Percentiles rank a stretch among this genome's conserved stretches.
These are phyloP conservation scores for Volucella bombylans DNA, from an alignment of 2,888 invertebrate species.

Conservation along the genomic window DNA sequence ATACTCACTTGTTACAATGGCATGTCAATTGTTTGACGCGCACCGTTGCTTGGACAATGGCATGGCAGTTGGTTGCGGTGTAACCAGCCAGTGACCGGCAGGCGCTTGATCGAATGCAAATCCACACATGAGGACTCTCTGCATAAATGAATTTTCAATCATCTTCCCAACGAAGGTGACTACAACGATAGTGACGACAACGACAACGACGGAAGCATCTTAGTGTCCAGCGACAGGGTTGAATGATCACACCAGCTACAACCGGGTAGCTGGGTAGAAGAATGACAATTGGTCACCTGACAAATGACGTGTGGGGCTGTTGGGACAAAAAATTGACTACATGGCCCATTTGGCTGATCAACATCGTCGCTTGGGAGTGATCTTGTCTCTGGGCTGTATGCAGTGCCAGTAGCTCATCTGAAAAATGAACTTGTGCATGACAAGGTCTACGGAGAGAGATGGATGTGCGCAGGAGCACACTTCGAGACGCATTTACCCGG, in stretches of 20 bases:
- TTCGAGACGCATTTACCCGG: background rate
- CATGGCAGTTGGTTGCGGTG: constrained; percentile 41
- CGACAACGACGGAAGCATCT: constrained; percentile 23
- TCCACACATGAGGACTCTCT: constrained; percentile 66
- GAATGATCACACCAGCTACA: constrained; percentile 54
- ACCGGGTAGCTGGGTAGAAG: constrained; percentile 15
- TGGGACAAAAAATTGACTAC: constrained; percentile 43
- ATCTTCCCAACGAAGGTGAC: constrained; percentile 34
- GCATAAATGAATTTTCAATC: constrained; percentile 74
- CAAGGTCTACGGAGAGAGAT: constrained; percentile 19
- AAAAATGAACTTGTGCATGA: constrained; percentile 66
- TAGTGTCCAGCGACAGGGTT: constrained; percentile 3
- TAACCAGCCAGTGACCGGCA: background rate
- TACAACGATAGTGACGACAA: background rate
- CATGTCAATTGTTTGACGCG: constrained; percentile 71
- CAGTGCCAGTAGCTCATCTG: constrained; percentile 56
- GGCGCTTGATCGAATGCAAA: constrained; percentile 72
- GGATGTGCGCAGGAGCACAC: constrained; percentile 27
- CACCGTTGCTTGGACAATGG: constrained; percentile 55
- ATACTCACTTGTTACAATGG: constrained; percentile 70
- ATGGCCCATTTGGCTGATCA: constrained; percentile 50
- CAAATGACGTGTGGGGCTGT: constrained; percentile 70
- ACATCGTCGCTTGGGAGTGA: constrained; percentile 46
- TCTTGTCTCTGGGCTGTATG: constrained; percentile 41
- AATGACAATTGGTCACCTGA: constrained; percentile 70